These are phyloP conservation scores for Andrena chrysosceles DNA, from an alignment of 2,888 invertebrate genomes.

Conservation along the genomic window DNA sequence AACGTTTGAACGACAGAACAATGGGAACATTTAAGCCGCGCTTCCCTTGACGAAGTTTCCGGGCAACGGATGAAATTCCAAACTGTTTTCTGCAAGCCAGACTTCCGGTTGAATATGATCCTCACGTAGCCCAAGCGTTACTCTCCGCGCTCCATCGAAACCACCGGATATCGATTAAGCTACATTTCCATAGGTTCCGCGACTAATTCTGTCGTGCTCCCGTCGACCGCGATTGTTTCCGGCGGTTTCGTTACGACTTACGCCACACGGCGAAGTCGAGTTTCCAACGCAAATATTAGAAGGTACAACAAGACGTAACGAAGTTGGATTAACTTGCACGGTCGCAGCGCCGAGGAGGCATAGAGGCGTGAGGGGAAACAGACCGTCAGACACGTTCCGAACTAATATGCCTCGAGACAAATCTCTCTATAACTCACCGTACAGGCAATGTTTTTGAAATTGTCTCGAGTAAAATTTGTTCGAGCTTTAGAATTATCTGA, in stretches of 20 bases:
- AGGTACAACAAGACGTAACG: not conserved
- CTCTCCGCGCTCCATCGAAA: constrained; percentile 38
- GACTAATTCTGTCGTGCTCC: constrained; percentile 37
- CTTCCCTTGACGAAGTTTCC: constrained; percentile 42
- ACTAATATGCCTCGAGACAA: too few relatives aligned
- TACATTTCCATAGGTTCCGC: constrained; percentile 53
- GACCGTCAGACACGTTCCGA: too few relatives aligned
- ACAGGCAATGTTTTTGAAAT: too few relatives aligned
- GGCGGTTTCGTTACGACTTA: not conserved
- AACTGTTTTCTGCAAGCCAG: constrained; percentile 61
- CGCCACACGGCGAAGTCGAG: not conserved
- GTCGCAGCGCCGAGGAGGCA: too few relatives aligned
- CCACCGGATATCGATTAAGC: constrained; percentile 59
- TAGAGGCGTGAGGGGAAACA: too few relatives aligned
- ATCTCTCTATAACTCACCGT: too few relatives aligned
- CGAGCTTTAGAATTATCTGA: too few relatives aligned
- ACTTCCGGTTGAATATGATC: constrained; percentile 65
- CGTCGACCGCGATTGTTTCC: constrained; percentile 28
- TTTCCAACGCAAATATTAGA: not conserved
- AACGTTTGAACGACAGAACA: constrained; percentile 55
- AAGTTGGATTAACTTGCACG: constrained; percentile 1
- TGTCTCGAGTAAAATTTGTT: too few relatives aligned
- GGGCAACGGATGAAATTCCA: constrained; percentile 62
- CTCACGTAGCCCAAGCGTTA: constrained; percentile 21
- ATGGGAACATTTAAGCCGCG: constrained; percentile 50